Percentiles rank a stretch among this genome's conserved stretches.
Evolutionary conservation across 2,797 vertebrate species (phyloP).

Genomic region (Myripristis jacobus): DNA sequence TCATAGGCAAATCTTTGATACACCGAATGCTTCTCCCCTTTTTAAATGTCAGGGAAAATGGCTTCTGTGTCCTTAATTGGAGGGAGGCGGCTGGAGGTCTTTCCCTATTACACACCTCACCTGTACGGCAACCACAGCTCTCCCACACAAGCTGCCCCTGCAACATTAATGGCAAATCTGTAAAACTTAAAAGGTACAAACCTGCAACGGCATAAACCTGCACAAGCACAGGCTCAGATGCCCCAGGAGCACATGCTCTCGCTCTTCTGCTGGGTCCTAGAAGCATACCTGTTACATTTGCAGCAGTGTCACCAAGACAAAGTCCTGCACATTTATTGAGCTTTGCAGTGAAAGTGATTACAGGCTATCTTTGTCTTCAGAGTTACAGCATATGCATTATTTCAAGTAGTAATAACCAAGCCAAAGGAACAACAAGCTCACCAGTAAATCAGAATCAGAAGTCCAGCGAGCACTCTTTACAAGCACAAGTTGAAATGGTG

Average conservation of each 20-base stretch:
- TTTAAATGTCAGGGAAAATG: slow-evolving; percentile 45
- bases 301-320: slow-evolving; percentile 7
- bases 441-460: not conserved
- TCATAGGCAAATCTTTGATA: slow-evolving; percentile 43
- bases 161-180: slow-evolving; percentile 56
- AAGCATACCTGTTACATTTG: slow-evolving; percentile 4
- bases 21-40: slow-evolving; percentile 29
- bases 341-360: not conserved
- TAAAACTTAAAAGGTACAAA: slow-evolving; percentile 56
- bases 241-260: not conserved
- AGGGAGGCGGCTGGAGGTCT: slow-evolving; percentile 34
- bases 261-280: slow-evolving; percentile 25
- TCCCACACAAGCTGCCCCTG: slow-evolving; percentile 46
- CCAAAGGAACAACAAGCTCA: too few species aligned
- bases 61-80: slow-evolving; percentile 36
- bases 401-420: not conserved
- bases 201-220: slow-evolving; percentile 16
- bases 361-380: not conserved
- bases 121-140: slow-evolving; percentile 23
- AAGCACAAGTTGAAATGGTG: slow-evolving; percentile 6
- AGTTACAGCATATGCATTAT: not conserved
- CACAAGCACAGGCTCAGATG: slow-evolving; percentile 49
- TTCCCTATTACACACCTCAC: slow-evolving; percentile 33
- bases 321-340: slow-evolving; percentile 1
- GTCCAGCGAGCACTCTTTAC: not conserved